Evolutionary conservation across 2,888 invertebrate genomes (phyloP), one percentile per base, ranked within the genome.

Genomic region (Aphodius granarius): DNA sequence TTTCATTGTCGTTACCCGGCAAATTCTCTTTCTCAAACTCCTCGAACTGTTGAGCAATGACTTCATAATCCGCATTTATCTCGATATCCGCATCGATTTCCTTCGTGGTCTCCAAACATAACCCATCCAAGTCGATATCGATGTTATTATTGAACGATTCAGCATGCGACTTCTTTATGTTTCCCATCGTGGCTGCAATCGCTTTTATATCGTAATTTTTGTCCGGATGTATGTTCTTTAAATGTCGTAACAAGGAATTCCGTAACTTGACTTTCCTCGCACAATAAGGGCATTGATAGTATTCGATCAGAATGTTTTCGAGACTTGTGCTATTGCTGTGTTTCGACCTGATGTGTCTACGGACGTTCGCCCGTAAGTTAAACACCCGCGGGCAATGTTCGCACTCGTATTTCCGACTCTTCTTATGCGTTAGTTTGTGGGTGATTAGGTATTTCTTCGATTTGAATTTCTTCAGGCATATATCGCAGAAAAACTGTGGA

Each of bases 221-320:
- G 5, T 82, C 81, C 2, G 83, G 80, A 80, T 88, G 88, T 17
- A 79, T 79, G 63, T 78, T 81, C 66, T 81, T 82, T 17, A 87
- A 79, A 79, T 88, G 88, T 19, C 86, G 81, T 70, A 81, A 78
- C 19, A 87, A 76, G 5, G 86, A 87, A 78, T 83, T 83, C 63
- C 81, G 82, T 43, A 85, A 78, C 81, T 87, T 87, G 71, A 87
- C 82, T 43, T 81, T 81, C 63, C 82, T 83, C 6, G 82, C 77
- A 76, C 87, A 87, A 66, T 84, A 80, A 4, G 84, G 84, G 79
- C 87, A 87, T 9, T 80, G 78, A 77, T 81, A 83, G 70, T 76
- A 79, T 66, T 82, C 75, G 73, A 71, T 20, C 9, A 71, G 16
- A 70, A 72, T 72, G 66, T 77, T 22, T 3, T 73, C 43, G 66